Percentiles rank a stretch among this genome's conserved stretches.
phyloP scores from a whole-genome alignment of 2,797 vertebrate species.

The Adelosebastes latens region DNA sequence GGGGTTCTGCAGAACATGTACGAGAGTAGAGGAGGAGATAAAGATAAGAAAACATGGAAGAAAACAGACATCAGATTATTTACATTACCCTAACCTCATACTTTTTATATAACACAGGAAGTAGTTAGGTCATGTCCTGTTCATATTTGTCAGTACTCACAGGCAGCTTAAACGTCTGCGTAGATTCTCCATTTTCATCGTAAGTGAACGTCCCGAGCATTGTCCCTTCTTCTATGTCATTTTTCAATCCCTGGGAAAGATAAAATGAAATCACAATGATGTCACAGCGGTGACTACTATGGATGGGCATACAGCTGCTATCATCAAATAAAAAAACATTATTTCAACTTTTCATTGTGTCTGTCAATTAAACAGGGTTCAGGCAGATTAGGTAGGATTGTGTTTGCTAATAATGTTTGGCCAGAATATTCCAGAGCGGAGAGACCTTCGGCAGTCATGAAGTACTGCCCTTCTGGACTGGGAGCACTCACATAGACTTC shows the following conservation, averaged over 20 bases:
- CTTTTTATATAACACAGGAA: neutral
- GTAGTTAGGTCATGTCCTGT: neutral
- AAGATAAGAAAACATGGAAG: neutral
- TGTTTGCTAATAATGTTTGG: too few species aligned
- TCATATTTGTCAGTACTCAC: constrained; percentile 78
- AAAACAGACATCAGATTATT: neutral
- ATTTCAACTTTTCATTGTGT: neutral
- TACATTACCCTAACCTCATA: neutral
- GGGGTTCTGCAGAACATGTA: constrained; percentile 71
- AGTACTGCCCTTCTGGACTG: neutral
- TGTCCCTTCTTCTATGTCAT: constrained; percentile 86
- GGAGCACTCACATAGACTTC: constrained; percentile 65
- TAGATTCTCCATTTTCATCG: constrained; percentile 84
- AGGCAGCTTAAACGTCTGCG: constrained; percentile 90
- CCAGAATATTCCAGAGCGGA: too few species aligned
- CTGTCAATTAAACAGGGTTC: neutral
- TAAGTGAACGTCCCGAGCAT: constrained; percentile 90
- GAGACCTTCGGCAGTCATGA: neutral
- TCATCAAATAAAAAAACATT: neutral
- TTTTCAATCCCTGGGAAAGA: constrained; percentile 84
- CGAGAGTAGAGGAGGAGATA: neutral
- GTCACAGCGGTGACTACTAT: neutral
- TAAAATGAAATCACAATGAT: neutral
- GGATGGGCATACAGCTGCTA: neutral
- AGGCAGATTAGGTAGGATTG: too few species aligned